A percentile compares a stretch with the other conserved stretches of the same genome.
Conservation (phyloP, 1,140 invertebrate genomes). For the Brachionus sp. region DNA sequence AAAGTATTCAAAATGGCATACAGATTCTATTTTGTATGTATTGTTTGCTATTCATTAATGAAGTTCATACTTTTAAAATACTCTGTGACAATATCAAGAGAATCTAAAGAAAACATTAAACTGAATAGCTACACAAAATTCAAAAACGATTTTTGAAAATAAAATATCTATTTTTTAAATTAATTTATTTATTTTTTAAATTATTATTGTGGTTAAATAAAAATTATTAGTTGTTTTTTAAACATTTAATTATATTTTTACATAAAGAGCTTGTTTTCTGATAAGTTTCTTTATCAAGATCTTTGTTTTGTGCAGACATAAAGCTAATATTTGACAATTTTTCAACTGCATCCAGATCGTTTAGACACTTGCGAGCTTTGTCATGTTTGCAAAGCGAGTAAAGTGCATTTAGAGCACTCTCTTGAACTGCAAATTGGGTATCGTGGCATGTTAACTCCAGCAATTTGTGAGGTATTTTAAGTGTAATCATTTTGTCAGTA, state of each 20-base stretch:
- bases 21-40: conserved; percentile 27
- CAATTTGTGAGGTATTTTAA: conserved; percentile 49
- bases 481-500: neutral
- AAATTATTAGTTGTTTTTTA: neutral
- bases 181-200: neutral
- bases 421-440: conserved; percentile 52
- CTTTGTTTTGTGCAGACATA: neutral
- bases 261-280: neutral
- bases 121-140: neutral
- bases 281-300: conserved; percentile 4
- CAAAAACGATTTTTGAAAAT: neutral
- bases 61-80: conserved; percentile 21
- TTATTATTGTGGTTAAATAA: neutral
- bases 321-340: conserved; percentile 1
- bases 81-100: neutral
- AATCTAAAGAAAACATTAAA: neutral
- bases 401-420: conserved; percentile 53
- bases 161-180: neutral
- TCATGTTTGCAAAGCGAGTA: conserved; percentile 50
- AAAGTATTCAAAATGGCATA: conserved; percentile 26
- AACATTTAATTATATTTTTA: conserved; percentile 42
- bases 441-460: conserved; percentile 54
- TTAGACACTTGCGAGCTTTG: conserved; percentile 3
- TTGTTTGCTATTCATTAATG: conserved; percentile 22
- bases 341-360: conserved; percentile 11